phyloP scores from a whole-genome alignment of 92 coral and sea anemone species.

The Zoanthus solanderi region DNA sequence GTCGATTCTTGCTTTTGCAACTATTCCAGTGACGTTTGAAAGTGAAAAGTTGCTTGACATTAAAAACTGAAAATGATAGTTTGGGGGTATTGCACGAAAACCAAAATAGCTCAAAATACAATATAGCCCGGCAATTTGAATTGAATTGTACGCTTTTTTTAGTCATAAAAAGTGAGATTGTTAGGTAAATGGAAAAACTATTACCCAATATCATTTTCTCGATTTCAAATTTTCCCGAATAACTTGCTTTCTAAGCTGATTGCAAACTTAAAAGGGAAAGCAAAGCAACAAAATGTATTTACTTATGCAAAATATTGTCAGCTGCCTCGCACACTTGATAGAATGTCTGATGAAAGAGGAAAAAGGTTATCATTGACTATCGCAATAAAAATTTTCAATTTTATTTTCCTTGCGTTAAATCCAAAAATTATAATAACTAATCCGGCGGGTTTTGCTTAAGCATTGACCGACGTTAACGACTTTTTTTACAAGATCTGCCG shows the following conservation, averaged over 20 bases:
- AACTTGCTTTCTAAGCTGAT: background rate
- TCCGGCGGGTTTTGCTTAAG: conserved; percentile 4
- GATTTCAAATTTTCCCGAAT: background rate
- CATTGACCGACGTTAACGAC: background rate
- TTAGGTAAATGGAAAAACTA: background rate
- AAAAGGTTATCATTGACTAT: background rate
- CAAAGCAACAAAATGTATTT: background rate
- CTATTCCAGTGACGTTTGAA: background rate
- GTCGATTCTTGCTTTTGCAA: background rate
- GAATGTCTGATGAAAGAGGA: background rate
- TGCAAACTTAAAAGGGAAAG: background rate
- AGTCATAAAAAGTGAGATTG: background rate
- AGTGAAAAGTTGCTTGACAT: background rate
- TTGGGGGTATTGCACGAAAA: background rate
- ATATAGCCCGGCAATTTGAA: background rate
- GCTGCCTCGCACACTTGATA: conserved; percentile 5
- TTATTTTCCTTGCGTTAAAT: background rate
- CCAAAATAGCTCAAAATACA: background rate
- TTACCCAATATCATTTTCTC: conserved; percentile 2
- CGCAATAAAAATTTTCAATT: background rate
- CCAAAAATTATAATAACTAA: background rate
- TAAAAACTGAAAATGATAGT: background rate
- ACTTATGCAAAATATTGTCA: conserved; percentile 8
- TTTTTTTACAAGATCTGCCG: background rate
- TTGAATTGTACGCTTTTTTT: conserved; percentile 13